These are phyloP conservation scores for Zosterops pallidus DNA, from an alignment of 2,113 vertebrate genomes.

Conservation along the genomic window DNA sequence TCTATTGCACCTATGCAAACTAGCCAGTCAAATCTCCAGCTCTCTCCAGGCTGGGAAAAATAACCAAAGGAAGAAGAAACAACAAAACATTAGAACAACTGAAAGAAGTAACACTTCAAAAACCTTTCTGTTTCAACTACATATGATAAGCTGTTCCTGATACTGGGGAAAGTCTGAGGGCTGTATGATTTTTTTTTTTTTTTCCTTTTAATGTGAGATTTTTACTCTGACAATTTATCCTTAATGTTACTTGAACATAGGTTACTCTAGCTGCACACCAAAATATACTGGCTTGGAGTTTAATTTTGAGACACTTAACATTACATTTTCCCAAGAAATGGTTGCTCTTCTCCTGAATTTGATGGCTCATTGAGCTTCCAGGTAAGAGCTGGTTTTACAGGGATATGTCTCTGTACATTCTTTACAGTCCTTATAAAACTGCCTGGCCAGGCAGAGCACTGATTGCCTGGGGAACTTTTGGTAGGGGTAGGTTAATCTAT, in stretches of 20 bases:
- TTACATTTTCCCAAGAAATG: conserved; percentile 41
- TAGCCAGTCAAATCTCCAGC: not conserved
- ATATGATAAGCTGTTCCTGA: not conserved
- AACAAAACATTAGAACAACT: not conserved
- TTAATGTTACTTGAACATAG: not conserved
- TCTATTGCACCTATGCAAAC: not conserved
- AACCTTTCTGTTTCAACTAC: not conserved
- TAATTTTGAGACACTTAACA: conserved; percentile 41
- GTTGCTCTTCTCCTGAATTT: conserved; percentile 27
- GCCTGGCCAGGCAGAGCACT: not conserved
- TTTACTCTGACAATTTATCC: conserved; percentile 25
- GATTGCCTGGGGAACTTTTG: conserved; percentile 47
- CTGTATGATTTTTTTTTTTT: too few species aligned
- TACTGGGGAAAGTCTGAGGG: not conserved
- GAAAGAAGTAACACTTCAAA: not conserved
- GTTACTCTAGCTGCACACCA: not conserved
- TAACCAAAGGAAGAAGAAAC: not conserved
- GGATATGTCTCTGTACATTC: conserved; percentile 12
- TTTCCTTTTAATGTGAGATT: not conserved
- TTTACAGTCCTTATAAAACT: conserved; percentile 60
- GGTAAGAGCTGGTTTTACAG: conserved; percentile 48
- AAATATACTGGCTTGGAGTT: conserved; percentile 9
- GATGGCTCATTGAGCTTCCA: conserved; percentile 43
- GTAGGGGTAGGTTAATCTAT: conserved; percentile 54
- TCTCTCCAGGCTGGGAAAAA: not conserved